phyloP scores from a whole-genome alignment of 2,888 invertebrate species.

The Dinocampus coccinellae region DNA sequence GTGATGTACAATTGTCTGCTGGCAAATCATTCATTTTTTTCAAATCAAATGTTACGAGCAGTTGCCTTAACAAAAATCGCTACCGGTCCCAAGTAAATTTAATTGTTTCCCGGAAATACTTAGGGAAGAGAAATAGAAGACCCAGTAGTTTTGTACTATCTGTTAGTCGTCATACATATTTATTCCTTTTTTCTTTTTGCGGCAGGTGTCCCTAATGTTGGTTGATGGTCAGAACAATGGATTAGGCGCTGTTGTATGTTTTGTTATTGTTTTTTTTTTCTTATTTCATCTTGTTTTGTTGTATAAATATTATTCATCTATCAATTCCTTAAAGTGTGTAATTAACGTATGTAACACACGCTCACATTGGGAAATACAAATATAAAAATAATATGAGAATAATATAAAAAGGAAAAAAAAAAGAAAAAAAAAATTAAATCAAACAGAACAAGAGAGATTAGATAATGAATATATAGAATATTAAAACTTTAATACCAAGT shows the following conservation, averaged over 20 bases:
- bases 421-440: neutral
- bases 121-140: constrained; percentile 1
- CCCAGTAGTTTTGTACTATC: constrained; percentile 10
- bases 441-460: too few relatives aligned
- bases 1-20: neutral
- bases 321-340: neutral
- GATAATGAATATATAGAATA: neutral
- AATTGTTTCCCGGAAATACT: constrained; percentile 46
- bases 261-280: too few relatives aligned
- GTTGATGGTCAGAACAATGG: constrained; percentile 39
- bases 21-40: neutral
- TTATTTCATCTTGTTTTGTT: neutral
- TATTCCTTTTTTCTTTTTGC: constrained; percentile 38
- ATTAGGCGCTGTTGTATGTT: neutral
- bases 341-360: neutral
- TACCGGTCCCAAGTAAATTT: constrained; percentile 30
- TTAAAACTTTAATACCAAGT: neutral
- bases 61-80: constrained; percentile 25
- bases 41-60: constrained; percentile 13
- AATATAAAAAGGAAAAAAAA: neutral
- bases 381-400: neutral
- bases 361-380: neutral
- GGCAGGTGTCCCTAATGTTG: constrained; percentile 41
- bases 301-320: neutral
- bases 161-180: constrained; percentile 32